Conservation (phyloP, 2,888 invertebrate genomes). For the Eudemis profundana region DNA sequence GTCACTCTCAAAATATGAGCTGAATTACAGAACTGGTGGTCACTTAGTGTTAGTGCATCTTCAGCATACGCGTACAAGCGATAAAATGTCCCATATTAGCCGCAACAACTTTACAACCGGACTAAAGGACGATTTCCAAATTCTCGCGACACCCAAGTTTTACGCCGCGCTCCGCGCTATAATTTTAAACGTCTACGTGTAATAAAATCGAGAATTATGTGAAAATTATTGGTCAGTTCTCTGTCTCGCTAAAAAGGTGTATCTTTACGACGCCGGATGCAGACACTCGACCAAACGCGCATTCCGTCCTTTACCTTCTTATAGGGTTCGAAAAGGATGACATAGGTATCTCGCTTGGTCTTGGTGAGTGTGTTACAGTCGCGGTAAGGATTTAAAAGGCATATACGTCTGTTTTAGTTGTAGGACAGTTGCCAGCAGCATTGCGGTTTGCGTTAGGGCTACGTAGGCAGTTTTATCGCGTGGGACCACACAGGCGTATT, state of each 20-base stretch:
- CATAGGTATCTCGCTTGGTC: no score
- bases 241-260: background rate
- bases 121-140: constrained; percentile 39
- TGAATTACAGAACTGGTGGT: background rate
- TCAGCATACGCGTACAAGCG: background rate
- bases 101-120: constrained; percentile 23
- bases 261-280: background rate
- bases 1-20: no score
- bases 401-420: background rate
- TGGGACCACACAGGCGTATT: constrained; percentile 52
- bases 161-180: constrained; percentile 22
- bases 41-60: background rate
- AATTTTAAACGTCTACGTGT: constrained; percentile 38
- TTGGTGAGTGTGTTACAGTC: background rate
- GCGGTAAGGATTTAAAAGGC: background rate
- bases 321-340: no score
- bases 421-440: constrained; percentile 19
- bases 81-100: constrained; percentile 27
- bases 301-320: background rate
- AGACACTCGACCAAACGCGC: background rate
- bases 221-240: constrained; percentile 33
- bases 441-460: constrained; percentile 44
- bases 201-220: constrained; percentile 42
- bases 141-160: constrained; percentile 34
- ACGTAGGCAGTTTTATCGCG: constrained; percentile 53